These are phyloP conservation scores for Proterorhinus semilunaris DNA, from an alignment of 2,113 vertebrate species.

Conservation along the genomic window DNA sequence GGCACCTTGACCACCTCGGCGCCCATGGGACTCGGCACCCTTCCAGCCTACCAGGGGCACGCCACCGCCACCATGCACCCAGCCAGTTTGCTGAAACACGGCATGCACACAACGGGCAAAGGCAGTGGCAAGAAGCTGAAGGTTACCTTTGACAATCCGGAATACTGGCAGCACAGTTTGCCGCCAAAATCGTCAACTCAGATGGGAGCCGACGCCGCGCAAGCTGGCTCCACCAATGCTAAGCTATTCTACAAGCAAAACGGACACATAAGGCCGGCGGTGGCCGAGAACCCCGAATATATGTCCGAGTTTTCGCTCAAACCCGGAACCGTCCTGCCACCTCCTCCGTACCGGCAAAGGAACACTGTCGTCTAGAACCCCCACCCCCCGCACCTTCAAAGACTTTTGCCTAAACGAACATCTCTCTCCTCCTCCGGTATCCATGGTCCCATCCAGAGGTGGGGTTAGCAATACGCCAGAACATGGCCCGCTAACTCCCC, in stretches of 20 bases:
- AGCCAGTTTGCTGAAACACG: constrained; percentile 67
- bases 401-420: constrained; percentile 36
- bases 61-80: constrained; percentile 40
- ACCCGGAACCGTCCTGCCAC: constrained; percentile 89
- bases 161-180: constrained; percentile 97
- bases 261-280: constrained; percentile 87
- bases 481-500: constrained; percentile 13
- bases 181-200: constrained; percentile 85
- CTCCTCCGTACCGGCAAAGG: constrained; percentile 95
- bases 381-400: constrained; percentile 9
- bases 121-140: constrained; percentile 85
- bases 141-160: constrained; percentile 97
- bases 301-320: constrained; percentile 93
- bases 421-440: constrained; percentile 38
- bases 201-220: constrained; percentile 70
- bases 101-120: constrained; percentile 64
- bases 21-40: constrained; percentile 57
- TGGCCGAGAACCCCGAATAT: constrained; percentile 95
- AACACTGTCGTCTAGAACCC: constrained; percentile 92
- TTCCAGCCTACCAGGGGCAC: constrained; percentile 68
- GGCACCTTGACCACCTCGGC: constrained; percentile 47
- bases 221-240: constrained; percentile 89
- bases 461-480: constrained; percentile 20
- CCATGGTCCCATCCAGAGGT: constrained; percentile 26
- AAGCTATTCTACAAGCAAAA: constrained; percentile 98